A percentile compares a stretch with the other conserved stretches of the same genome.
Evolutionary conservation across 2,888 invertebrate genomes (phyloP).

Genomic region (Sipha maydis): DNA sequence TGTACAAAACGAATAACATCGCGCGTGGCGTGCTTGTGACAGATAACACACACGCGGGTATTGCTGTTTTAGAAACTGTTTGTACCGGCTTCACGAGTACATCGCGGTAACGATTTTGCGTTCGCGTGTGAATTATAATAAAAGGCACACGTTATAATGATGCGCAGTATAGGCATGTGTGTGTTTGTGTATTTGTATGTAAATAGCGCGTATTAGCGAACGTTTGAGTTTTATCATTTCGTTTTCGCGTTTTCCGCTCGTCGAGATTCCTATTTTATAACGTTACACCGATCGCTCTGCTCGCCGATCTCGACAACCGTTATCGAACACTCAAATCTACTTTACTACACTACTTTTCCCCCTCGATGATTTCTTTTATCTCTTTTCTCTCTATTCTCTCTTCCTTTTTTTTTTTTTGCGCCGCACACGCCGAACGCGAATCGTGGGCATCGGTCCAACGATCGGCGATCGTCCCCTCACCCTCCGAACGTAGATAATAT

Average conservation of each 20-base stretch:
- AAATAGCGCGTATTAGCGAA: neutral
- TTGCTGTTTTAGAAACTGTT: neutral
- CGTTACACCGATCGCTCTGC: neutral
- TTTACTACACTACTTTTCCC: neutral
- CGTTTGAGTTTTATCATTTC: neutral
- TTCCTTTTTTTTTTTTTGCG: neutral
- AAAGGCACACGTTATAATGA: neutral
- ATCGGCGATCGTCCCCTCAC: neutral
- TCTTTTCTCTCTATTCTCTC: neutral
- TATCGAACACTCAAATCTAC: constrained; percentile 2
- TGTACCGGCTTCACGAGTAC: neutral
- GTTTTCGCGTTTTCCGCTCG: neutral
- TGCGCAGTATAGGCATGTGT: neutral
- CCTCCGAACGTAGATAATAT: neutral
- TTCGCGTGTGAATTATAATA: neutral
- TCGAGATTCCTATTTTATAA: neutral
- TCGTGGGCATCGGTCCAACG: constrained; percentile 43
- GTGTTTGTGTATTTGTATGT: neutral
- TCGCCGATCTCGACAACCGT: neutral
- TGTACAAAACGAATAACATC: too few relatives aligned
- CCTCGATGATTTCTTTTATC: constrained; percentile 21
- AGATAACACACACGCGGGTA: too few relatives aligned
- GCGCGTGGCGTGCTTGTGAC: too few relatives aligned
- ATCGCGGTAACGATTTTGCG: neutral
- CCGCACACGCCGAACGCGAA: neutral